Base-by-base conservation (phyloP, 2,113 vertebrate species). In the Athene cunicularia region DNA sequence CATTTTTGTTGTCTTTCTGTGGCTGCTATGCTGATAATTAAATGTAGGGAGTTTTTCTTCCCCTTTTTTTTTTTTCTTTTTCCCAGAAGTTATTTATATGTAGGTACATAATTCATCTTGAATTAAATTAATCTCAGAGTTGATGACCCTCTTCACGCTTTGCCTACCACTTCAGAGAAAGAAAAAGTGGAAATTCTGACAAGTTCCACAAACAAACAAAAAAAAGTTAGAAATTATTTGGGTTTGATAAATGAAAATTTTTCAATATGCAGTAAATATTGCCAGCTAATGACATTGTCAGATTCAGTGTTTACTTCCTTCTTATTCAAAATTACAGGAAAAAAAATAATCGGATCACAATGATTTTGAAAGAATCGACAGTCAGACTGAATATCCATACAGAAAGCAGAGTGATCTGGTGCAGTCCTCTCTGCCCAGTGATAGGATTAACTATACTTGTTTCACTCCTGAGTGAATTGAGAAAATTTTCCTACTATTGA, bases 21-120 rank as follows among this genome's bases (percentile, higher is more conserved):
- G 62, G 14, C 53, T 83, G 30, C 64, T 85, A 21, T 62, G 50
- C 53, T 85, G 86, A 59, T 92, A 91, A 84, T 74, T 72, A 81
- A 81, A 91, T 2, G 0, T 22, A 24, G 7, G 23, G 11, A 4
- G 1, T 18, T 30, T n/a, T 84, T 71, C 17, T 33, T 8, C 43
- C 5, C 1, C 35, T 45, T 1, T 1, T 26, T 71, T 19, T 15
- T 73, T 17, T 39, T 45, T 32, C 28, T 2, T 1, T 5, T 26
- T 4, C 22, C 35, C 20, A 3, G 47, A 81, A 79, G 35, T 92
- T 70, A 3, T 14, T 12, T 33, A 6, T 32, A 14, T 41, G 39
- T 41, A 52, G 37, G 72, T 92, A n/a, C 35, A 49, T 43, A 88
- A 24, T 30, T 88, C 52, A n/a, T 53, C 37, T 37, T 41, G 45